These are phyloP conservation scores for Chymomyza fuscimana DNA, from an alignment of 2,888 invertebrate species.

Conservation along the genomic window DNA sequence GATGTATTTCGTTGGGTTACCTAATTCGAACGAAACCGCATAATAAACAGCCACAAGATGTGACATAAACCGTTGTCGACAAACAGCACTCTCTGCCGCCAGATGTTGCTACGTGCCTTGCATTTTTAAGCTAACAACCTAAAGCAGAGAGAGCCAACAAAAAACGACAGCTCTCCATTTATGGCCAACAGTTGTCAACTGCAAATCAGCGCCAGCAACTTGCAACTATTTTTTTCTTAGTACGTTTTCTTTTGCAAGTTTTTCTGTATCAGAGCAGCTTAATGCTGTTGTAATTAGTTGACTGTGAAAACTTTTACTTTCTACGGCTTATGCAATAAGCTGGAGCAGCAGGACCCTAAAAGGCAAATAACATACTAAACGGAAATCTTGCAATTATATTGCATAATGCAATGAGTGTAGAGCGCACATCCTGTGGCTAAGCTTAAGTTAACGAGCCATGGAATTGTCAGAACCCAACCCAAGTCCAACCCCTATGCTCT, in stretches of 20 bases:
- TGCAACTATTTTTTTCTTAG: not conserved
- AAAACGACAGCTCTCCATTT: constrained; percentile 30
- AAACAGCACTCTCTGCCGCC: not conserved
- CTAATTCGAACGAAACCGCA: not conserved
- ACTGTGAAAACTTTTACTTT: constrained; percentile 39
- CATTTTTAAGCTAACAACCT: not conserved
- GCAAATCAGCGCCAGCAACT: constrained; percentile 31
- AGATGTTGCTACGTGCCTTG: constrained; percentile 5
- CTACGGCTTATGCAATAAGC: constrained; percentile 34
- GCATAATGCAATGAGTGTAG: constrained; percentile 6
- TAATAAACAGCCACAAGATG: constrained; percentile 4
- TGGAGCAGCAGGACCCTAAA: constrained; percentile 36
- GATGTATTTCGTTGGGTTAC: not conserved
- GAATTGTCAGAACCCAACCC: not conserved
- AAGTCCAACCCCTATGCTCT: not conserved
- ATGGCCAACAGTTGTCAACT: constrained; percentile 43
- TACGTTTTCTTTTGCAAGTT: not conserved
- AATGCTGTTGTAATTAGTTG: constrained; percentile 22
- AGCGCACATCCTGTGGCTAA: constrained; percentile 15
- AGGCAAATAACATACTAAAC: constrained; percentile 17
- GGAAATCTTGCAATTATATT: constrained; percentile 8
- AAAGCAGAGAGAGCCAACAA: not conserved
- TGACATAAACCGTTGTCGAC: constrained; percentile 10
- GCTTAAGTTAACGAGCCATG: not conserved
- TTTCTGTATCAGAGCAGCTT: not conserved